These are phyloP conservation scores for Coelopa pilipes DNA, from an alignment of 2,888 invertebrate species.

Conservation along the genomic window DNA sequence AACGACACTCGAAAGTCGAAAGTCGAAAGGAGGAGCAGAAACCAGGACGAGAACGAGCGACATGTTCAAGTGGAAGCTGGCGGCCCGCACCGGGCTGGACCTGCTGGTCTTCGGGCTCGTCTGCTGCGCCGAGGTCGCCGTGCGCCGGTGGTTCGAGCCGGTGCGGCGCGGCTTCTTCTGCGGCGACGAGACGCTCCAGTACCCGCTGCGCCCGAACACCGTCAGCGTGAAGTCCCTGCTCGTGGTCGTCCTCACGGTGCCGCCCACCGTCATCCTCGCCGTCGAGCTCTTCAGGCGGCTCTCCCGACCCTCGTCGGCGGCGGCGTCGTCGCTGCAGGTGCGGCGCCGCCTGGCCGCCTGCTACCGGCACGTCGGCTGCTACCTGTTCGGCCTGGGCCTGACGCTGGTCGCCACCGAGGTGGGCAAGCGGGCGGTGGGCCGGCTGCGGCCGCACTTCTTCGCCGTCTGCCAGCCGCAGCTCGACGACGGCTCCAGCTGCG, in stretches of 20 bases:
- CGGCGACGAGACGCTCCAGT: constrained; percentile 58
- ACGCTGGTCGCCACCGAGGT: constrained; percentile 53
- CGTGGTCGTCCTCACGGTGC: constrained; percentile 49
- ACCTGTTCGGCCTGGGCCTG: constrained; percentile 56
- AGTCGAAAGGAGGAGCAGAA: constrained; percentile 12
- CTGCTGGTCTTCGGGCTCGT: constrained; percentile 55
- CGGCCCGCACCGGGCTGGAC: constrained; percentile 57
- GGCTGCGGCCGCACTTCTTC: constrained; percentile 58
- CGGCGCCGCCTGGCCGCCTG: constrained; percentile 50
- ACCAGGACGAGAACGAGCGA: not conserved
- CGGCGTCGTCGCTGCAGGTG: not conserved
- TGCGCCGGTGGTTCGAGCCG: constrained; percentile 52
- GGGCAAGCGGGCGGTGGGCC: constrained; percentile 54
- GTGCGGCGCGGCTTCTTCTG: constrained; percentile 60
- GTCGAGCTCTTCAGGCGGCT: constrained; percentile 58
- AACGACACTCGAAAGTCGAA: constrained; percentile 8
- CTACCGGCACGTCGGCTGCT: constrained; percentile 56
- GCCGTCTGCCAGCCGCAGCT: constrained; percentile 82
- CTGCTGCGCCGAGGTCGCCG: constrained; percentile 50
- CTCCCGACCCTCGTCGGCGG: not conserved
- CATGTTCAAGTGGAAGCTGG: constrained; percentile 51
- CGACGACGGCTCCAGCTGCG: constrained; percentile 69
- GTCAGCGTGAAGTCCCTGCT: constrained; percentile 47
- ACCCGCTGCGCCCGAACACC: constrained; percentile 50
- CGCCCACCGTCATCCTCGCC: constrained; percentile 53